A percentile compares a stretch with the other conserved stretches of the same genome.
phyloP scores from a whole-genome alignment of 2,888 invertebrate species.

The Leptinotarsa haldemani region DNA sequence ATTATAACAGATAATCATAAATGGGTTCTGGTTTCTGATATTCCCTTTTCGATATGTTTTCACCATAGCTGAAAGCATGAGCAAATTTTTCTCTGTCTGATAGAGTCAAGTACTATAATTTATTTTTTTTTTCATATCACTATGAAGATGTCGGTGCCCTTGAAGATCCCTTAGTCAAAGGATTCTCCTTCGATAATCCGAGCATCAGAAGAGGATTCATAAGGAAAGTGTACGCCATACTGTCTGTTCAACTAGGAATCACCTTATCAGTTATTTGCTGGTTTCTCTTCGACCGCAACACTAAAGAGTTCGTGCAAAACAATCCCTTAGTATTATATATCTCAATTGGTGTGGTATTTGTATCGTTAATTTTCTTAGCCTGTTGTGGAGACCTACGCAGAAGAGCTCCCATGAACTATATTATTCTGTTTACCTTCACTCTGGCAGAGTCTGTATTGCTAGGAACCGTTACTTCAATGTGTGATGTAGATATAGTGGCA shows the following conservation, averaged over 20 bases:
- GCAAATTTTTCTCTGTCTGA: no score
- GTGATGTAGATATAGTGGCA: slow-evolving; percentile 71
- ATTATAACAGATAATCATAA: no score
- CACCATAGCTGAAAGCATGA: no score
- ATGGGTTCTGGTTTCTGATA: no score
- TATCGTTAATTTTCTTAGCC: slow-evolving; percentile 84
- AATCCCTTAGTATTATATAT: slow-evolving; percentile 71
- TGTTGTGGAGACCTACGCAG: slow-evolving; percentile 89
- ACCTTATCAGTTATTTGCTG: slow-evolving; percentile 82
- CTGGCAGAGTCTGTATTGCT: slow-evolving; percentile 85
- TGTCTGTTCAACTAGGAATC: slow-evolving; percentile 84
- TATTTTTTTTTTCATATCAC: not conserved
- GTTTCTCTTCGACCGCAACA: slow-evolving; percentile 77
- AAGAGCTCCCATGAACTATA: slow-evolving; percentile 87
- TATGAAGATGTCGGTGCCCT: slow-evolving; percentile 54
- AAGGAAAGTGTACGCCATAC: slow-evolving; percentile 85
- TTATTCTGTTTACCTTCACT: slow-evolving; percentile 88
- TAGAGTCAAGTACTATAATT: no score
- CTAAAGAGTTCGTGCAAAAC: slow-evolving; percentile 69
- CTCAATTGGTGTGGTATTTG: slow-evolving; percentile 68
- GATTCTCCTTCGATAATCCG: slow-evolving; percentile 79
- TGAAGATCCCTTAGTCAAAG: slow-evolving; percentile 73
- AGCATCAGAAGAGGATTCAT: slow-evolving; percentile 79
- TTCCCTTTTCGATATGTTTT: no score
- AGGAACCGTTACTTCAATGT: slow-evolving; percentile 76